Base-by-base conservation (phyloP, 2,888 invertebrate genomes). In the Andrena praecox region DNA sequence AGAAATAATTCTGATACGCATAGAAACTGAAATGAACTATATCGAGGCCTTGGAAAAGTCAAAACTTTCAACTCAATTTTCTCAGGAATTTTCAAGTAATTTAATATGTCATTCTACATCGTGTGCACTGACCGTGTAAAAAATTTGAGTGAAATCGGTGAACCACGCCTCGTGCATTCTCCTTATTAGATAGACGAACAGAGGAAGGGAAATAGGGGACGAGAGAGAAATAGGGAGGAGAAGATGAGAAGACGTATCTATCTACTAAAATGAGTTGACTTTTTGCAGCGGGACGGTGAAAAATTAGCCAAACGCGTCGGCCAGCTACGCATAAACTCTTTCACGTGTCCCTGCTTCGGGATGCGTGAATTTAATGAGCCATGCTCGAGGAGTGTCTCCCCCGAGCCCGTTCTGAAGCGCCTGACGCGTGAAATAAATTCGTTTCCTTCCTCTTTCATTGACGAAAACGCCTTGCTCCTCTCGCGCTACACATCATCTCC, bases 281-380 rank as follows among this genome's bases (percentile, higher is more conserved):
- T 78, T 78, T 74, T 69, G 12, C 16, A 12, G 50, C 60, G 7
- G 29, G 48, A 54, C 66, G n/a, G 35, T 62, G 81, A 77, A 80
- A 54, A 69, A 72, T 68, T 68, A 64, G 67, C 48, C 59, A 67
- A 75, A 71, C 31, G 48, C 48, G 31, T 77, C 62, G 12, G 42
- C 70, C 59, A 72, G 42, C 62, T 31, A 16, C 24, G 71, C 71
- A 20, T 27, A 52, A 71, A 60, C 35, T 31, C 52, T 59, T 68
- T 71, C 63, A 77, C 67, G 63, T 60, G 69, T 77, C 62, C 42
- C 27, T 42, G 29, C 10, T 48, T 66, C 16, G 5, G 68, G 68
- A 56, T 31, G 69, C 75, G 64, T 69, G 66, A 71, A 85, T 81
- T 85, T 85, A 85, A 85, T 71, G 85, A 85, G 67, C 67, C 85